These are phyloP conservation scores for Paramacrobiotus metropolitanus DNA, from an alignment of 1,140 invertebrate genomes.

Conservation along the genomic window DNA sequence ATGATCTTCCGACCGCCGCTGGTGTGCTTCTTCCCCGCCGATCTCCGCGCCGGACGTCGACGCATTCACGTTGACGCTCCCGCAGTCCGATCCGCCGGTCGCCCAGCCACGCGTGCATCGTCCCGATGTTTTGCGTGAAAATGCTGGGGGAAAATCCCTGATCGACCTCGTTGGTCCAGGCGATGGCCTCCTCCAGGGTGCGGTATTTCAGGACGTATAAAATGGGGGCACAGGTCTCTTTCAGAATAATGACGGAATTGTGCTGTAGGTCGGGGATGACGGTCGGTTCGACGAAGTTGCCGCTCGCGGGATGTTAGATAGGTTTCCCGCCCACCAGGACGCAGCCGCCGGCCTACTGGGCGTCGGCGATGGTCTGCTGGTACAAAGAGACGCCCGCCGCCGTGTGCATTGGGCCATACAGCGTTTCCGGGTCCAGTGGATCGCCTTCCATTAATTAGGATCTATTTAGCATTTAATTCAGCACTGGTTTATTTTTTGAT, in stretches of 20 bases:
- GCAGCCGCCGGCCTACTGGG: conserved; percentile 36
- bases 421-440: conserved; percentile 53
- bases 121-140: conserved; percentile 65
- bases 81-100: conserved; percentile 64
- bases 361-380: conserved; percentile 45
- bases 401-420: conserved; percentile 80
- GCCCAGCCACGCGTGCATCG: conserved; percentile 65
- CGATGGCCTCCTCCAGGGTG: conserved; percentile 62
- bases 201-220: conserved; percentile 69
- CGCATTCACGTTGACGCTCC: conserved; percentile 94
- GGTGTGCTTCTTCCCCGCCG: conserved; percentile 44
- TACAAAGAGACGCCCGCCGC: conserved; percentile 49
- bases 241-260: conserved; percentile 54
- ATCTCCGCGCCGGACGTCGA: conserved; percentile 96
- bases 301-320: conserved; percentile 48
- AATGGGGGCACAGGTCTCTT: conserved; percentile 93
- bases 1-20: conserved; percentile 33
- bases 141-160: conserved; percentile 87
- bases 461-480: no score
- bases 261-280: conserved; percentile 62
- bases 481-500: no score
- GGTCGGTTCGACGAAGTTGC: conserved; percentile 86
- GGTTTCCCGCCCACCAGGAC: conserved; percentile 48
- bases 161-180: conserved; percentile 77
- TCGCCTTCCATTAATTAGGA: no score